Conservation (phyloP, 2,888 invertebrate species). For the Esperia sulphurella region DNA sequence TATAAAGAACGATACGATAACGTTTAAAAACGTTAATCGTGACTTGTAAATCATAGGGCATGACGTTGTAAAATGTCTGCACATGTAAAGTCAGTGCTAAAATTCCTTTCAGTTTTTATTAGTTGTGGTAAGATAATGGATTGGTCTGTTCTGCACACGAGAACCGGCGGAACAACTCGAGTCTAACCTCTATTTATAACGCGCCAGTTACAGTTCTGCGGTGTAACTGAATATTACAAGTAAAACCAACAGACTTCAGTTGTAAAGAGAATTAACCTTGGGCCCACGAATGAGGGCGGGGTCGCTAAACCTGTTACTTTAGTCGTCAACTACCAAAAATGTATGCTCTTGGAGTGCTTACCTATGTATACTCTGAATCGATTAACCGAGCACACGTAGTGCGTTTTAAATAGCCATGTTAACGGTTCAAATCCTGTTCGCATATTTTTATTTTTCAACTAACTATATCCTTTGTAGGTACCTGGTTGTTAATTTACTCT, state of each 20-base stretch:
- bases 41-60: too few relatives aligned
- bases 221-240: conserved; percentile 68
- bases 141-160: conserved; percentile 60
- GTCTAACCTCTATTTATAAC: conserved; percentile 69
- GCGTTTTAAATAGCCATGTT: neutral
- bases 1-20: too few relatives aligned
- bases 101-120: conserved; percentile 72
- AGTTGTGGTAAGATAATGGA: conserved; percentile 69
- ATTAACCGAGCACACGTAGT: neutral
- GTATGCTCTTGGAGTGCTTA: neutral
- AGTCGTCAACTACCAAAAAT: neutral
- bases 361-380: neutral
- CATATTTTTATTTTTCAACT: too few relatives aligned
- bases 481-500: too few relatives aligned
- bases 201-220: conserved; percentile 50
- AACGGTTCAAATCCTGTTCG: neutral
- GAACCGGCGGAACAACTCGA: conserved; percentile 56
- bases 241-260: conserved; percentile 51
- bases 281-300: conserved; percentile 24
- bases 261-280: conserved; percentile 47
- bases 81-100: conserved; percentile 35
- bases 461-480: too few relatives aligned
- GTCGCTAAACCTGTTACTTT: conserved; percentile 25
- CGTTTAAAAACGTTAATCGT: too few relatives aligned
- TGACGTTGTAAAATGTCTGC: conserved; percentile 18